Conservation (phyloP, 1,140 invertebrate species). For the Rhyacophila brunnea region DNA sequence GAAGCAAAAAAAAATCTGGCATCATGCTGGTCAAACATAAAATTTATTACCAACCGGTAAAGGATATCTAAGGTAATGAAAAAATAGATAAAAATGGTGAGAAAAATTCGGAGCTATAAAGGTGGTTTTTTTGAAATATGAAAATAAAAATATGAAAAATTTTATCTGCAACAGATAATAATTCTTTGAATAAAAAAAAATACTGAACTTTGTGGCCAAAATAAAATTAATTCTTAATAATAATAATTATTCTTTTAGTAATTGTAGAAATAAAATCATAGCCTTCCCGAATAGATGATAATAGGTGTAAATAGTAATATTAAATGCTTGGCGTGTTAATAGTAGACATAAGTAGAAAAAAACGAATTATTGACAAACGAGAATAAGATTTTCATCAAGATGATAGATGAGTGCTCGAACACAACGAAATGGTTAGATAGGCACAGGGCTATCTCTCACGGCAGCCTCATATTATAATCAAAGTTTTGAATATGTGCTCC, state of each 20-base stretch:
- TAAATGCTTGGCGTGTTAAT: slow-evolving; percentile 24
- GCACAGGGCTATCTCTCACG: no score
- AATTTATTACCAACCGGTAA: no score
- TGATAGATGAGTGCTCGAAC: no score
- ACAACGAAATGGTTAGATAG: no score
- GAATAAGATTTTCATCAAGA: not conserved
- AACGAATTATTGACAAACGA: not conserved
- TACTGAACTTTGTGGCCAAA: slow-evolving; percentile 34
- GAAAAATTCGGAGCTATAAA: no score
- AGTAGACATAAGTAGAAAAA: slow-evolving; percentile 5
- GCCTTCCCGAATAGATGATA: slow-evolving; percentile 30
- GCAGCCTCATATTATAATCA: no score
- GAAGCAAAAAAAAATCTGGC: no score
- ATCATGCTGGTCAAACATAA: no score
- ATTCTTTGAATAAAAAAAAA: slow-evolving; percentile 6
- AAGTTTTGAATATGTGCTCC: no score
- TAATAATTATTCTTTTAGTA: slow-evolving; percentile 26
- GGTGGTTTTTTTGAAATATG: not conserved
- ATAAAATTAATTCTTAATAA: slow-evolving; percentile 26
- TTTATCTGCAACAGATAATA: not conserved
- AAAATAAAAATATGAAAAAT: not conserved
- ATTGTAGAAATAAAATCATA: slow-evolving; percentile 28
- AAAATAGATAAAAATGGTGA: no score
- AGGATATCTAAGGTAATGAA: no score
- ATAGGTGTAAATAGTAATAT: slow-evolving; percentile 28